Base-by-base conservation (phyloP, 2,888 invertebrate species). In the Steromphala cineraria region DNA sequence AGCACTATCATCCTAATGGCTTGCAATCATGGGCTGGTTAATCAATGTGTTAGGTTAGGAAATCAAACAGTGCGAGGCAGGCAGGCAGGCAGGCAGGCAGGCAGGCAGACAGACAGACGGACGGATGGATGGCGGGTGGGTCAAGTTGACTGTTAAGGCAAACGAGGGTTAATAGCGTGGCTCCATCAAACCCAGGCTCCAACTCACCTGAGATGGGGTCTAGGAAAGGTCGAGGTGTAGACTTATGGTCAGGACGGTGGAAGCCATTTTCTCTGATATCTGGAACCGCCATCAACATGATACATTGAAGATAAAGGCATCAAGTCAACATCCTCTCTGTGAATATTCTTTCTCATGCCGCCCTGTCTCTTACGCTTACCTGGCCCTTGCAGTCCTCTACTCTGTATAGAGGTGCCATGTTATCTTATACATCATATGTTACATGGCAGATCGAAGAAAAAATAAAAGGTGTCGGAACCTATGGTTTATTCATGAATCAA, bases 161-260 rank as follows among this genome's bases (percentile, higher is more conserved):
- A 24, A 21, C 21, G 19, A 21, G 56, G 56, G 56, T 56, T 56
- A 56, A 56, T 46, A 46, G 46, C 46, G 10, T 5, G 46, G 46
- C 46, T 46, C 10, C 13, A 46, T 46, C 46, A 46, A 46, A n/a
- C 24, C 56, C 56, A 21, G 56, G 5, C 46, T 46, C 46, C 10
- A n/a, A 79, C 83, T 67, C 82, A 90, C 90, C 88, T 83, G 86
- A 80, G 19, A 90, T 88, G 13, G 90, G 89, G 67, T 89, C 87
- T 24, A 90, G 81, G 40, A 87, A 86, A n/a, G 85, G 78, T 21
- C 82, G 82, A 15, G 86, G 81, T 17, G 82, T 83, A 55, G 77
- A 36, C 80, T 82, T 82, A 31, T 82, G 82, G 28, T 85, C 85
- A 19, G 82, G 80, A 21, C 81, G 81, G 71, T 67, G 79, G 80